Evolutionary conservation across 2,888 invertebrate genomes (phyloP).

Genomic region (Poecilobothrus nobilitatus): DNA sequence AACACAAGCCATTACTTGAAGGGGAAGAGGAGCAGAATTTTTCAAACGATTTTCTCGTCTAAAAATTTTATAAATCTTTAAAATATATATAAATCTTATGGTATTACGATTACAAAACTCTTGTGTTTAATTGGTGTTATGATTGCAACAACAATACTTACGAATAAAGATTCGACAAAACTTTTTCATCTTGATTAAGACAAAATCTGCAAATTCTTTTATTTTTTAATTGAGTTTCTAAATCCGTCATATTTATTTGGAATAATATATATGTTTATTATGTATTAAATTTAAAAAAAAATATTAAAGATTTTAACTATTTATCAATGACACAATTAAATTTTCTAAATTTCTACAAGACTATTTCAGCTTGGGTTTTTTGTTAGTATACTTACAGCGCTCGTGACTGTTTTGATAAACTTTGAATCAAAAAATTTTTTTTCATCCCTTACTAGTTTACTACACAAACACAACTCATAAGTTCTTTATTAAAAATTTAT

Average conservation of each 20-base stretch:
- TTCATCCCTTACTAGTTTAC: too few relatives aligned
- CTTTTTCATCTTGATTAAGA: constrained; percentile 52
- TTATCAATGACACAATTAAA: background rate
- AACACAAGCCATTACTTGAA: constrained; percentile 70
- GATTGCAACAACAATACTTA: background rate
- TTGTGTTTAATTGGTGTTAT: too few relatives aligned
- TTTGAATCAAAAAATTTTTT: too few relatives aligned
- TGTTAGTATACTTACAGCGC: background rate
- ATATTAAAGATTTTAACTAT: background rate
- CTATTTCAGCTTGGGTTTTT: background rate
- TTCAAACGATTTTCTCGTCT: constrained; percentile 46
- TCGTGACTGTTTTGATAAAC: background rate
- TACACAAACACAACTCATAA: too few relatives aligned
- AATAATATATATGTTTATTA: background rate
- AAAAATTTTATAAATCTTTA: background rate
- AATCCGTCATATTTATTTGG: background rate
- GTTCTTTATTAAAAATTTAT: too few relatives aligned
- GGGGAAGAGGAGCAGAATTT: constrained; percentile 55
- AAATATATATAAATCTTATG: too few relatives aligned
- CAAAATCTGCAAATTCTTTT: constrained; percentile 69
- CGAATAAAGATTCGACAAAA: constrained; percentile 59
- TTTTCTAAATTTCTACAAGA: background rate
- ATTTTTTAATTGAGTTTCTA: constrained; percentile 49
- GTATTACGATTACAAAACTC: too few relatives aligned
- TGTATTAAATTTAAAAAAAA: background rate